Conservation (phyloP, 2,888 invertebrate genomes). For the Opisthograptis luteolata region DNA sequence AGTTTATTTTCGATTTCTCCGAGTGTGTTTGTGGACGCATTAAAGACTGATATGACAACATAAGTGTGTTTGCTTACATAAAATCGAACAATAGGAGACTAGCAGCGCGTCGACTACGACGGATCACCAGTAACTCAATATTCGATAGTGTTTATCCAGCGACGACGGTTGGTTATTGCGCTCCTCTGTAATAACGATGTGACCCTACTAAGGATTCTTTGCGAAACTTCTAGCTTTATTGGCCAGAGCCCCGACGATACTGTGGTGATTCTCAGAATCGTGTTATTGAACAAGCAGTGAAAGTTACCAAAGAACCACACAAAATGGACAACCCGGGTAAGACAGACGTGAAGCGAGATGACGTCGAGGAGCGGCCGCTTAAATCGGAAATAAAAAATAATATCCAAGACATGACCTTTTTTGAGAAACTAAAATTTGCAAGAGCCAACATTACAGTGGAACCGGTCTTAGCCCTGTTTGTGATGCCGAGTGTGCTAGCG, state of each 20-base stretch:
- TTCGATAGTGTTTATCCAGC: constrained; percentile 54
- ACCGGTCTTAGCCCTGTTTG: constrained; percentile 86
- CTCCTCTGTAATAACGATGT: constrained; percentile 49
- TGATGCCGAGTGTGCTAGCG: constrained; percentile 87
- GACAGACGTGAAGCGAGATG: constrained; percentile 45
- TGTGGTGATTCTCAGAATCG: not conserved
- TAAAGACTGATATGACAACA: constrained; percentile 71
- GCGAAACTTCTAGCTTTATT: constrained; percentile 6
- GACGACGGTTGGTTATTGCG: constrained; percentile 45
- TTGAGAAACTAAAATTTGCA: constrained; percentile 76
- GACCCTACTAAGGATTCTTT: constrained; percentile 19
- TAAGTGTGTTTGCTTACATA: constrained; percentile 71
- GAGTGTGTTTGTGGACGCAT: constrained; percentile 66
- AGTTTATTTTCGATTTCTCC: constrained; percentile 65
- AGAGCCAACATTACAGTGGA: constrained; percentile 86
- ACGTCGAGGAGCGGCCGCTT: constrained; percentile 59
- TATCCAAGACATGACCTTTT: constrained; percentile 60
- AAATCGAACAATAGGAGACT: constrained; percentile 63
- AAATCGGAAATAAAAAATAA: constrained; percentile 55
- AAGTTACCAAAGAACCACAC: constrained; percentile 25
- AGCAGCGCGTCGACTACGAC: constrained; percentile 47
- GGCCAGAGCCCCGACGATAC: not conserved
- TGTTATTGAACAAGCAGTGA: constrained; percentile 20
- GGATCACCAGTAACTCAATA: constrained; percentile 52
- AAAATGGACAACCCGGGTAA: constrained; percentile 55